Evolutionary conservation across 2,888 invertebrate species (phyloP).

Genomic region (Lasioglossum morio): DNA sequence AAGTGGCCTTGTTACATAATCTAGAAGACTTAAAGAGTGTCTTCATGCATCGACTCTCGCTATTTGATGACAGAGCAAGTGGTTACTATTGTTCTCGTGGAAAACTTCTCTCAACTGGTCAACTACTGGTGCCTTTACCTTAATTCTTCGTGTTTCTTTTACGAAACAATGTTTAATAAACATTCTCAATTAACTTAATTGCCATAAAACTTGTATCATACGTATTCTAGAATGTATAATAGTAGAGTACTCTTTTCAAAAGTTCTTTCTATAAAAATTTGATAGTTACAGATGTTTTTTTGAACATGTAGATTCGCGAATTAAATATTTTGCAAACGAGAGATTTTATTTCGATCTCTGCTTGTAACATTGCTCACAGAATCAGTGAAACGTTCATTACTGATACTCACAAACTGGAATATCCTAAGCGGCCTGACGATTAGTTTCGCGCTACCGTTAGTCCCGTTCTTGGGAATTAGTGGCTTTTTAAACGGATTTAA

Average conservation of each 20-base stretch:
- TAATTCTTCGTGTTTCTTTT: background rate
- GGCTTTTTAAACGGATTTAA: background rate
- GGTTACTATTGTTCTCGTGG: too few relatives aligned
- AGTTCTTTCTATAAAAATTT: background rate
- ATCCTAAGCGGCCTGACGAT: slow-evolving; percentile 72
- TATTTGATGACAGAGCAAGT: too few relatives aligned
- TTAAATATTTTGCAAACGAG: background rate
- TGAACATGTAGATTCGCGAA: background rate
- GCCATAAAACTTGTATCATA: background rate
- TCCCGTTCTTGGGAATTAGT: too few relatives aligned
- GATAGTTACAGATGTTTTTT: background rate
- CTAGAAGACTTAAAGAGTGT: too few relatives aligned
- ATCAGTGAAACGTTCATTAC: background rate
- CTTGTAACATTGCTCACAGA: background rate
- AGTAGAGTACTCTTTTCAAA: too few relatives aligned
- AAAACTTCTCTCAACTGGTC: too few relatives aligned
- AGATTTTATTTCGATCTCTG: background rate
- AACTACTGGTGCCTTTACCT: too few relatives aligned
- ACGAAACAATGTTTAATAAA: background rate
- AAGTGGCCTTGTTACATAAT: too few relatives aligned
- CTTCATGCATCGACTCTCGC: too few relatives aligned
- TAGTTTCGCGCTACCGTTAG: slow-evolving; percentile 1
- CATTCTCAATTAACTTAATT: background rate
- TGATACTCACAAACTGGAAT: slow-evolving; percentile 75
- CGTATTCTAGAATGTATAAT: background rate